Conservation (phyloP, 1,140 invertebrate species). For the Drosophila bocqueti region DNA sequence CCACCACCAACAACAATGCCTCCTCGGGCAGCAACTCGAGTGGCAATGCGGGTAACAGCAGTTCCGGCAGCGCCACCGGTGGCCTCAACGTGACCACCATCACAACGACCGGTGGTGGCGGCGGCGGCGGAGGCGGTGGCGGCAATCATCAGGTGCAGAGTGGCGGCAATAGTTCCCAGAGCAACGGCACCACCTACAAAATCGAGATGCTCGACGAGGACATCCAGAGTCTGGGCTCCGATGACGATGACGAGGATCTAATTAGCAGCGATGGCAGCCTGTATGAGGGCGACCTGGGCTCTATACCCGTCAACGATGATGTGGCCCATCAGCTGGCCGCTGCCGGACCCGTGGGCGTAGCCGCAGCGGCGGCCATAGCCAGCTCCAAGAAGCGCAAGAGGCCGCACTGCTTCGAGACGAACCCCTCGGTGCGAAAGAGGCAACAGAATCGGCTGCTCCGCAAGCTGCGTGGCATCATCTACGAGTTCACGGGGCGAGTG, state of each 20-base stretch:
- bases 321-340: conserved; percentile 97
- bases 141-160: conserved; percentile 51
- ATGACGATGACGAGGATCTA: conserved; percentile 92
- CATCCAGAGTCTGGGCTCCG: conserved; percentile 88
- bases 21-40: conserved; percentile 25
- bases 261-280: conserved; percentile 90
- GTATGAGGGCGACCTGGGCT: conserved; percentile 91
- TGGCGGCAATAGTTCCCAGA: conserved; percentile 49
- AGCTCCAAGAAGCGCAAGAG: conserved; percentile 98
- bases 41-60: conserved; percentile 10
- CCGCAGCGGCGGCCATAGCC: conserved; percentile 97
- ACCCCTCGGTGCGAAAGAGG: conserved; percentile 97
- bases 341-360: conserved; percentile 98
- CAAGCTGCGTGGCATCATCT: conserved; percentile 97
- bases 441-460: conserved; percentile 97
- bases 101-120: conserved; percentile 54
- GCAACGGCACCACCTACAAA: conserved; percentile 78
- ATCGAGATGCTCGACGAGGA: conserved; percentile 87
- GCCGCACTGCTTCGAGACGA: conserved; percentile 98
- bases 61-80: conserved; percentile 35
- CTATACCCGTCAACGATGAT: conserved; percentile 94
- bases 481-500: conserved; percentile 98
- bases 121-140: conserved; percentile 2
- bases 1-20: conserved; percentile 22
- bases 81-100: conserved; percentile 84